Evolutionary conservation across 2,888 invertebrate species (phyloP).

Genomic region (Encarsia formosa): DNA sequence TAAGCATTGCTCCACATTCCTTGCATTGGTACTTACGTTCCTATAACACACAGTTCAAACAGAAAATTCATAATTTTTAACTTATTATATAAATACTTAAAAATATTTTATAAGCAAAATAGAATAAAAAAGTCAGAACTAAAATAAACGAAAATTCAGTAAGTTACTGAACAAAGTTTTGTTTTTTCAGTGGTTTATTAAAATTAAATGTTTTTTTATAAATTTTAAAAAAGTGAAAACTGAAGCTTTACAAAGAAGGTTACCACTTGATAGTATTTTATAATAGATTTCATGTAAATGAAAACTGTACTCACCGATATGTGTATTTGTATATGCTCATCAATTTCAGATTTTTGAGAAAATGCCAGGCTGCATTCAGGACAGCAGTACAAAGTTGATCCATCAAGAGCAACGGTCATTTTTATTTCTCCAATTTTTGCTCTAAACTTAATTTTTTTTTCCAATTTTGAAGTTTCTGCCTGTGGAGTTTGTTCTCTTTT

Average conservation of each 20-base stretch:
- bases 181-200: too few species aligned
- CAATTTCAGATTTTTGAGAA: slow-evolving; percentile 50
- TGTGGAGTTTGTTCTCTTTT: slow-evolving; percentile 41
- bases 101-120: neutral
- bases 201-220: too few species aligned
- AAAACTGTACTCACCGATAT: too few species aligned
- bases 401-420: slow-evolving; percentile 47
- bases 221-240: too few species aligned
- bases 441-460: slow-evolving; percentile 48
- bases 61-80: neutral
- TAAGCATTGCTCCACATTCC: slow-evolving; percentile 55
- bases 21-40: slow-evolving; percentile 54
- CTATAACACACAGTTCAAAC: slow-evolving; percentile 29
- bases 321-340: slow-evolving; percentile 50
- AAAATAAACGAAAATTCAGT: neutral
- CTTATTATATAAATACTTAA: neutral
- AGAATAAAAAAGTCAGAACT: neutral
- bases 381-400: slow-evolving; percentile 52
- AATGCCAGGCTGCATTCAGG: slow-evolving; percentile 53
- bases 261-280: too few species aligned
- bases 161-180: too few species aligned
- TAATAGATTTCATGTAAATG: too few species aligned
- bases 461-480: slow-evolving; percentile 40
- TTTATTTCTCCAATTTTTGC: slow-evolving; percentile 51
- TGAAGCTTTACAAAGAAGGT: too few species aligned